Evolutionary conservation across 2,113 vertebrate species (phyloP).

Genomic region (Camelus bactrianus): DNA sequence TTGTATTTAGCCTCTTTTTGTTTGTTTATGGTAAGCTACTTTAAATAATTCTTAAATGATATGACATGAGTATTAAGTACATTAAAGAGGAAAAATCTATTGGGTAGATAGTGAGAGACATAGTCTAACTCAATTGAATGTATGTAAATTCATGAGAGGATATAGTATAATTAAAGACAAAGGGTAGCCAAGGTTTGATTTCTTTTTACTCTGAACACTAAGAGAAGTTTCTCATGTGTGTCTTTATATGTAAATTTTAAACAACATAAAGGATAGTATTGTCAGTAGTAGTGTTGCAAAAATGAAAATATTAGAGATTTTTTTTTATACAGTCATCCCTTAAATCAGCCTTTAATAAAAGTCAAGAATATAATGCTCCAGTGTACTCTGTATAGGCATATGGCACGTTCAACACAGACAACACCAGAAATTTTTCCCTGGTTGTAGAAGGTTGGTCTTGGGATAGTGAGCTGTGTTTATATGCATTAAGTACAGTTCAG

Average conservation of each 20-base stretch:
- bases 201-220: background rate
- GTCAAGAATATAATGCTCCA: background rate
- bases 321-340: background rate
- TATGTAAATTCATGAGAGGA: background rate
- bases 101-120: background rate
- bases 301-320: background rate
- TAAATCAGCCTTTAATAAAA: slow-evolving; percentile 15
- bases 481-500: background rate
- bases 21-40: background rate
- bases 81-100: background rate
- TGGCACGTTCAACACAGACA: background rate
- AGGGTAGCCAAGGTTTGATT: background rate
- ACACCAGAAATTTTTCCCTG: background rate
- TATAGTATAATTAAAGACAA: background rate
- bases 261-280: background rate
- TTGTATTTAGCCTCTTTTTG: background rate
- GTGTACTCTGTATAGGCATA: background rate
- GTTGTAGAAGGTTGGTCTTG: background rate
- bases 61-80: background rate
- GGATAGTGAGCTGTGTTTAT: background rate
- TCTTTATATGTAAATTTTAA: background rate
- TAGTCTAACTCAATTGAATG: background rate
- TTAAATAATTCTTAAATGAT: background rate
- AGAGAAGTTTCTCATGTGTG: background rate
- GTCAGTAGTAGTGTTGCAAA: background rate